Evolutionary conservation across 2,113 vertebrate species (phyloP).

Genomic region (Geococcyx californianus): DNA sequence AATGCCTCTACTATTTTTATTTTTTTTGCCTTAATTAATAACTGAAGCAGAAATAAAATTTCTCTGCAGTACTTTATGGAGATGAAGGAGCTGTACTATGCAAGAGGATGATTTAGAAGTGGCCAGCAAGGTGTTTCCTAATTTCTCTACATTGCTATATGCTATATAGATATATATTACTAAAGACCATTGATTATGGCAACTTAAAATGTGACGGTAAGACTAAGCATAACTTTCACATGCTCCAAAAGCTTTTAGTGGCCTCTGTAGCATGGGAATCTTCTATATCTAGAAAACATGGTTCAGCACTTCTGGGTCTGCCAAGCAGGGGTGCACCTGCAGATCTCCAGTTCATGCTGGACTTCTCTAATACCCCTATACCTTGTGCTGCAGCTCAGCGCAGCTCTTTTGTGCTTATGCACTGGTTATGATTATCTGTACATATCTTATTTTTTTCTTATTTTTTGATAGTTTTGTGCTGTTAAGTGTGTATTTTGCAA

Average conservation of each 20-base stretch:
- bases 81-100: neutral
- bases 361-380: neutral
- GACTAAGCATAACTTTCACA: neutral
- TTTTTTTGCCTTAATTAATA: neutral
- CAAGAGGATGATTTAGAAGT: neutral
- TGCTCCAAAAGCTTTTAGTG: neutral
- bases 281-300: neutral
- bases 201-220: neutral
- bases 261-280: neutral
- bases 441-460: neutral
- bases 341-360: neutral
- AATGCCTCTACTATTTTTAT: neutral
- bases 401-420: neutral
- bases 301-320: neutral
- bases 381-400: neutral
- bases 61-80: neutral
- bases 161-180: neutral
- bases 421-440: fast-evolving
- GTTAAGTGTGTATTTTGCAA: neutral
- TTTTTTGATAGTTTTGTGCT: neutral
- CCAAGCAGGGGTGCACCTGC: neutral
- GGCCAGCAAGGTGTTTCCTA: neutral
- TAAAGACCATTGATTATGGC: neutral
- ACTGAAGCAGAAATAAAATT: neutral
- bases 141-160: neutral